Evolutionary conservation across 2,888 invertebrate genomes (phyloP), one percentile per base, ranked within the genome.

Genomic region (Opisthograptis luteolata): DNA sequence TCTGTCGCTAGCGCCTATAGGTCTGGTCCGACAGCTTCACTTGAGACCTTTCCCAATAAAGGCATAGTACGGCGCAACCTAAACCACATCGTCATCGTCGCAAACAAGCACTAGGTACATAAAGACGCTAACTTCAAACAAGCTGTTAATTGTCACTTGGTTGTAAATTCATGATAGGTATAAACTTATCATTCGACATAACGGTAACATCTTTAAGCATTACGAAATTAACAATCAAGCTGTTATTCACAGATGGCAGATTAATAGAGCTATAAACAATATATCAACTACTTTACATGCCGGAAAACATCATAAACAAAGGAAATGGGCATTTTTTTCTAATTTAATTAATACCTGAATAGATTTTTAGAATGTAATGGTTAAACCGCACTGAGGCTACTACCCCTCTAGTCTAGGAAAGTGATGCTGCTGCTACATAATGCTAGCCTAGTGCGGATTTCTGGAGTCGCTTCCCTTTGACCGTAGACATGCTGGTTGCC

Each of bases 341-440:
- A 27, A 46, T 39, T 34, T 37, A 39, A 15, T 35, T 49, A 59
- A 51, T 35, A 32, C 22, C 19, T 41, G 27, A 28, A 46, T 10
- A 10, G 30, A 30, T 45, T 65, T 51, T 55, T 60, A 50, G 55
- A 58, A 55, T 49, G 32, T 9, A 42, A 34, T 41, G 39, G 32
- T 34, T 19, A n/a, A n/a, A 32, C 4, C 19, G 15, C 34, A 30
- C 34, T 22, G 10, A 5, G 2, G 34, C 13, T 3, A 8, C n/a
- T 8, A n/a, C n/a, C n/a, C n/a, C n/a, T n/a, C n/a, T n/a, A 17
- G 5, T 3, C 2, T 17, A 17, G 17, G 2, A 17, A 17, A 17
- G 2, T 17, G 17, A 17, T 17, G n/a, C n/a, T n/a, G n/a, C n/a
- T n/a, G n/a, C n/a, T n/a, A n/a, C n/a, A n/a, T n/a, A n/a, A n/a